phyloP scores from a whole-genome alignment of 2,797 vertebrate species.

The Xerus rutilus region DNA sequence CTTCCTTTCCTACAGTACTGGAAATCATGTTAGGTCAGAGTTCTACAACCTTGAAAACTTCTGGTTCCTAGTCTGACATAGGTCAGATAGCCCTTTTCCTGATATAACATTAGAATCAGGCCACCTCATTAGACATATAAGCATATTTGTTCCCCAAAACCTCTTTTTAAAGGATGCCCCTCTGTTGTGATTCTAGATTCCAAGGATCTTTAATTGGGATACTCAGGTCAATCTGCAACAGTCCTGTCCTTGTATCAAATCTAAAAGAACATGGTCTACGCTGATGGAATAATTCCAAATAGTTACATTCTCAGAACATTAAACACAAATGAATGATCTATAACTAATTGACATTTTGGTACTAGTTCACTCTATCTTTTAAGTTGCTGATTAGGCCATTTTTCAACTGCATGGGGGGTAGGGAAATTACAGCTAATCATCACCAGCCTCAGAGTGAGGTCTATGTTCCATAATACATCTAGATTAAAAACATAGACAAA shows the following conservation, averaged over 20 bases:
- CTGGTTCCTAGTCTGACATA: background rate
- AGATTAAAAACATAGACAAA: background rate
- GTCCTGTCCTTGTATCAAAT: background rate
- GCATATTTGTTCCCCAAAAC: background rate
- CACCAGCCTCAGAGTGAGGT: background rate
- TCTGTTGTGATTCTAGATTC: background rate
- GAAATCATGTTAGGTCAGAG: background rate
- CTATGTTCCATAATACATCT: background rate
- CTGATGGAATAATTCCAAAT: constrained; percentile 1
- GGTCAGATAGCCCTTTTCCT: background rate
- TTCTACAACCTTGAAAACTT: background rate
- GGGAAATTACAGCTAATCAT: background rate
- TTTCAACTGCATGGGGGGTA: background rate
- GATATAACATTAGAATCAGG: background rate
- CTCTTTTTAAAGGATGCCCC: background rate
- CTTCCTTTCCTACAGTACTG: background rate
- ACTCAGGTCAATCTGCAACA: background rate
- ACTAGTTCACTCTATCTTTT: background rate
- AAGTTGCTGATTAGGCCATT: background rate
- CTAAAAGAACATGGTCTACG: background rate
- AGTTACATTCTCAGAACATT: constrained; percentile 6
- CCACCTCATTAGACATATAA: background rate
- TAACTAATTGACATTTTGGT: background rate
- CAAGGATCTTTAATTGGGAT: background rate
- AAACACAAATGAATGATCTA: constrained; percentile 1